phyloP scores from a whole-genome alignment of 2,113 vertebrate species.

The Chionodraco myersi region DNA sequence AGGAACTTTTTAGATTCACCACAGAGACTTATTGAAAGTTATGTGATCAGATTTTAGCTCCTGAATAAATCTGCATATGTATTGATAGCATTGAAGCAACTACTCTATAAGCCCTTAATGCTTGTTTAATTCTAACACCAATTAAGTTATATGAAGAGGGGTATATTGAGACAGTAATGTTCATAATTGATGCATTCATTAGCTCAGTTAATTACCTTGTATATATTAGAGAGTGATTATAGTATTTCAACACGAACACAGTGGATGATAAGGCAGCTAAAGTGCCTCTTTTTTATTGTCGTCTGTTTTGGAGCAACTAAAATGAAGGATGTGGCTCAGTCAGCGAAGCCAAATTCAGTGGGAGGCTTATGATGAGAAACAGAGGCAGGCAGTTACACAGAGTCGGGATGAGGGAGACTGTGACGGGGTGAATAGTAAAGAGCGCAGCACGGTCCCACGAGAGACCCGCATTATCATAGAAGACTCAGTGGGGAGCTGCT shows the following conservation, averaged over 20 bases:
- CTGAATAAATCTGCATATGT: neutral
- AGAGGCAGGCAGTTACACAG: slow-evolving; percentile 40
- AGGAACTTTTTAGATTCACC: neutral
- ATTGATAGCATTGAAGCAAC: neutral
- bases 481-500: slow-evolving; percentile 41
- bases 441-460: slow-evolving; percentile 42
- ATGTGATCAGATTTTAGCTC: neutral
- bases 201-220: slow-evolving; percentile 36
- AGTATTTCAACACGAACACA: slow-evolving; percentile 17
- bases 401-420: slow-evolving; percentile 31
- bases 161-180: slow-evolving; percentile 2
- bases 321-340: slow-evolving; percentile 57
- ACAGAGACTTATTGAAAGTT: neutral
- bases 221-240: slow-evolving; percentile 6
- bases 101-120: neutral
- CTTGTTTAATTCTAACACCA: neutral
- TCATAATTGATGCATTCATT: slow-evolving; percentile 39
- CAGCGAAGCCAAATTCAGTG: slow-evolving; percentile 53
- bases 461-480: slow-evolving; percentile 38
- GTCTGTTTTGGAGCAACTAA: slow-evolving; percentile 26
- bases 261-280: slow-evolving; percentile 19
- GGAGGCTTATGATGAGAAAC: slow-evolving; percentile 59
- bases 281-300: neutral
- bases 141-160: neutral
- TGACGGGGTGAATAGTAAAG: slow-evolving; percentile 50